These are phyloP conservation scores for Plebejus argus DNA, from an alignment of 2,888 invertebrate genomes.

Conservation along the genomic window DNA sequence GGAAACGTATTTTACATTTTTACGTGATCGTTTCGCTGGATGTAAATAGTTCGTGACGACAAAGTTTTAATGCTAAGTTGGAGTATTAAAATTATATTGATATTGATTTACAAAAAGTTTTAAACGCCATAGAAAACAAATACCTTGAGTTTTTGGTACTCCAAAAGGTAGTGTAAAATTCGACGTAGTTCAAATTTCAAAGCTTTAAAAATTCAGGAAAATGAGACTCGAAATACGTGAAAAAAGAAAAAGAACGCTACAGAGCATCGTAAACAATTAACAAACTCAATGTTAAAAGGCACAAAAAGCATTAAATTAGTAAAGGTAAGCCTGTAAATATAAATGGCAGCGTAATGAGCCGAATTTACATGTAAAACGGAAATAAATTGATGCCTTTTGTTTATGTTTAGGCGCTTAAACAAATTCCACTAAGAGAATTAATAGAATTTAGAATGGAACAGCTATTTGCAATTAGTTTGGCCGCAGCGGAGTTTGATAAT, in stretches of 20 bases:
- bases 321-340: conserved; percentile 33
- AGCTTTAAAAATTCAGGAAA: neutral
- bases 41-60: too few species aligned
- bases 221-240: neutral
- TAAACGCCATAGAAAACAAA: too few species aligned
- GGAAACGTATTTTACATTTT: neutral
- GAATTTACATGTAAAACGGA: conserved; percentile 50
- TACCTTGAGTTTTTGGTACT: too few species aligned
- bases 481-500: conserved; percentile 23
- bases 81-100: too few species aligned
- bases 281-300: conserved; percentile 24
- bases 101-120: too few species aligned
- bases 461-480: conserved; percentile 32
- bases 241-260: neutral
- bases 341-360: conserved; percentile 42
- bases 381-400: conserved; percentile 43
- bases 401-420: conserved; percentile 23
- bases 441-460: conserved; percentile 29
- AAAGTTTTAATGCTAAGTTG: too few species aligned
- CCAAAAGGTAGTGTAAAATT: too few species aligned
- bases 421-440: conserved; percentile 26
- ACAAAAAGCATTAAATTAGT: conserved; percentile 21
- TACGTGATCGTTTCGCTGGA: neutral
- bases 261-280: neutral
- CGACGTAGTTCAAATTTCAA: too few species aligned